Evolutionary conservation across 2,888 invertebrate genomes (phyloP).

Genomic region (Euzophera pinguis): DNA sequence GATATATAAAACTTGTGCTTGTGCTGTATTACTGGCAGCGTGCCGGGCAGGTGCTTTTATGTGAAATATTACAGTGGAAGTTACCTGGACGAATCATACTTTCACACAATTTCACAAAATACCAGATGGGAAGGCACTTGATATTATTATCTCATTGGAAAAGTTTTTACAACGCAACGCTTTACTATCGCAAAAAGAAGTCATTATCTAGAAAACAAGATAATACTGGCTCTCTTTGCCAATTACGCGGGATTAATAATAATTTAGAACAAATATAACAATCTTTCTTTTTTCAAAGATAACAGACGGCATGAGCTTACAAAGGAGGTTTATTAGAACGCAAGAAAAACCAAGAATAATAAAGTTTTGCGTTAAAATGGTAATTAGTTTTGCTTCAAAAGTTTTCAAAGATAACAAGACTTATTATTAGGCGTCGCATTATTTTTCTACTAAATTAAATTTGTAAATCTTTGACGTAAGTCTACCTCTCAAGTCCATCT

Average conservation of each 20-base stretch:
- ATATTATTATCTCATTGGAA: not conserved
- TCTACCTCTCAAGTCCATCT: too few species aligned
- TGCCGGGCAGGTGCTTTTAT: constrained; percentile 79
- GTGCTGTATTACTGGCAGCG: constrained; percentile 79
- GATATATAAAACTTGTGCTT: constrained; percentile 77
- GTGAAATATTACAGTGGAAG: constrained; percentile 72
- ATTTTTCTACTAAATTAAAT: not conserved
- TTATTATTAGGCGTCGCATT: not conserved
- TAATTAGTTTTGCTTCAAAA: constrained; percentile 1
- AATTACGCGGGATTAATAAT: constrained; percentile 6
- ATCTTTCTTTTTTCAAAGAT: constrained; percentile 3
- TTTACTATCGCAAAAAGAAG: not conserved
- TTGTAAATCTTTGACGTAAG: not conserved
- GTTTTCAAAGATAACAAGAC: constrained; percentile 1
- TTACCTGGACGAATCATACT: constrained; percentile 68
- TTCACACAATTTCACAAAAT: constrained; percentile 52
- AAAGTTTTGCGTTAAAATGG: not conserved
- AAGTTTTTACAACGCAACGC: not conserved
- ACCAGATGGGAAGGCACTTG: constrained; percentile 37
- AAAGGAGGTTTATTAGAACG: constrained; percentile 7
- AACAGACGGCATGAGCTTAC: constrained; percentile 1
- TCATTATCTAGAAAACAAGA: not conserved
- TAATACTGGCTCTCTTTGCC: not conserved
- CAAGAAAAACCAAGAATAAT: constrained; percentile 3
- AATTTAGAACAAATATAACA: constrained; percentile 1